Evolutionary conservation across 2,888 invertebrate species (phyloP).

Genomic region (Apodemia duryi): DNA sequence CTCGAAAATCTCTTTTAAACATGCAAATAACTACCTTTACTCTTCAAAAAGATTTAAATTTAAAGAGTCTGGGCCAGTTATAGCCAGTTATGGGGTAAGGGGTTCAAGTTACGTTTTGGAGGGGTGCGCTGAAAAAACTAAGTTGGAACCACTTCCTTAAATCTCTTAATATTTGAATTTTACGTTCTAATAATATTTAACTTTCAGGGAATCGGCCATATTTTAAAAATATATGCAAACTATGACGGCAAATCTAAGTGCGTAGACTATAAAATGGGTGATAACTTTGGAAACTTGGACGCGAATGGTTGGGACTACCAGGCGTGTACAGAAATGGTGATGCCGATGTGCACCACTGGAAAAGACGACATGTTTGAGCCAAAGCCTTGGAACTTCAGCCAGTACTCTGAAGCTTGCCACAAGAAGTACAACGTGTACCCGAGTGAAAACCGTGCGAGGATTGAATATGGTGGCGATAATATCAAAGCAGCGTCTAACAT

Average conservation of each 20-base stretch:
- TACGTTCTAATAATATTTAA: neutral
- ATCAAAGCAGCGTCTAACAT: conserved; percentile 84
- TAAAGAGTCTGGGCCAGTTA: no score
- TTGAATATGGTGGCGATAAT: conserved; percentile 90
- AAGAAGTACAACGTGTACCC: conserved; percentile 85
- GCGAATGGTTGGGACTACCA: conserved; percentile 90
- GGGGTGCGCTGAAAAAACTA: no score
- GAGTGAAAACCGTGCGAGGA: conserved; percentile 81
- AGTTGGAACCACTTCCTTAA: no score
- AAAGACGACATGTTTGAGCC: conserved; percentile 91
- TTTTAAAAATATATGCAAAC: conserved; percentile 88
- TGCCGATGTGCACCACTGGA: conserved; percentile 93
- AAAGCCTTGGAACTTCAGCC: conserved; percentile 84
- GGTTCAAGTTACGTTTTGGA: no score
- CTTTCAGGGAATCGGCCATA: conserved; percentile 81
- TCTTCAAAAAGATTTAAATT: no score
- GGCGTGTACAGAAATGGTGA: conserved; percentile 89
- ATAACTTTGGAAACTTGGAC: conserved; percentile 80
- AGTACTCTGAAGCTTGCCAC: conserved; percentile 83
- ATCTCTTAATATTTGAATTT: no score
- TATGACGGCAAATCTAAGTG: conserved; percentile 86
- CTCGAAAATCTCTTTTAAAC: no score
- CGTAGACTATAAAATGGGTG: conserved; percentile 77
- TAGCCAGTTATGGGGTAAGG: no score
- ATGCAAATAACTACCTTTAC: no score